Evolutionary conservation across 92 coral and sea anemone species (phyloP), one percentile per base, ranked within the genome.

Genomic region (Porites rus): DNA sequence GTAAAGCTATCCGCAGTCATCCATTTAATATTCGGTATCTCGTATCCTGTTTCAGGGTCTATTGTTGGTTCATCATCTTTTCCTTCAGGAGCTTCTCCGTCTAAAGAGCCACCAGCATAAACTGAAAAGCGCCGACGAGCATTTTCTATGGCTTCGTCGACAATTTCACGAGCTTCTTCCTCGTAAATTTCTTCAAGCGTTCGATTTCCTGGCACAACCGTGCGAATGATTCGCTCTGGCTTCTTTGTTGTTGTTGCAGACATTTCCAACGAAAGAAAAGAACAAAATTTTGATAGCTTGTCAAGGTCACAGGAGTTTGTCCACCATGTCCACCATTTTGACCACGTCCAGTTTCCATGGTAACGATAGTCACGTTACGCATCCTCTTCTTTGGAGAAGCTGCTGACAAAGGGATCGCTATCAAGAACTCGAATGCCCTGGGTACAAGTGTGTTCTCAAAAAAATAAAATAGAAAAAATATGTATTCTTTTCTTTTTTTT

Each of bases 71-170:
- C 86, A 16, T 96, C 97, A 54, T 94, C 87, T 79, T 73, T 75
- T 10, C 60, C 84, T 17, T 50, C 90, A 6, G 71, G 79, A 54
- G 63, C 64, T 58, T 72, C 83, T 24, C 13, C 74, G 28, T 87
- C 67, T 17, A 7, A 38, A 14, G 65, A 53, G 5, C 50, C 76
- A 8, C 84, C 88, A 16, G 64, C 24, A 12, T 56, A 63, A 10
- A 58, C 90, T 69, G 72, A 75, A 82, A 97, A 86, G 38, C 99
- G 89, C 25, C 83, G 90, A 43, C 90, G 80, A 22, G 99, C 99
- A 72, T 97, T 97, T 59, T 97, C 99, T 65, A 97, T 95, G 9
- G 98, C 99, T 65, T 96, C 98, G 80, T 97, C 99, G 10, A 97
- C 99, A 50, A 97, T 93, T 68, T 96, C 94, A 71, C 94, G 97